These are phyloP conservation scores for Erethizon dorsatum DNA, from an alignment of 2,797 vertebrate genomes.

Conservation along the genomic window DNA sequence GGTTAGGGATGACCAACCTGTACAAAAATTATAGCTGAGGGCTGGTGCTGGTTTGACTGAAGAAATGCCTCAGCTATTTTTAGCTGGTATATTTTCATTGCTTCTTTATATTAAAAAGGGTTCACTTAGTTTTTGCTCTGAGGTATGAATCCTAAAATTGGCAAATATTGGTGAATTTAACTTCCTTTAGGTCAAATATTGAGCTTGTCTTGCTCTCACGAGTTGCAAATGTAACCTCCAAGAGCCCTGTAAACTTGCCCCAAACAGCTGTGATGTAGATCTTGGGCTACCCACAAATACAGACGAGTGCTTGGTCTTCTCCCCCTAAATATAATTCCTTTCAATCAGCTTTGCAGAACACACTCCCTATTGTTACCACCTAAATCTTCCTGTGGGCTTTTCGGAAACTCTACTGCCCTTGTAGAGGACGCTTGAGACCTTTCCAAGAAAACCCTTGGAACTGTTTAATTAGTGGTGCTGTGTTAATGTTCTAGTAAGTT, in stretches of 20 bases:
- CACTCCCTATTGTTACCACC: not conserved
- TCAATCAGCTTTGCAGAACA: constrained; percentile 27
- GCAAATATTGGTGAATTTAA: not conserved
- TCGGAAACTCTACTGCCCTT: not conserved
- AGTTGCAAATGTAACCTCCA: not conserved
- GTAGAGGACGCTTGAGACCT: not conserved
- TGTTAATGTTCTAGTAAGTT: not conserved
- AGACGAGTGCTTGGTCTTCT: constrained; percentile 6
- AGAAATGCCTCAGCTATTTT: not conserved
- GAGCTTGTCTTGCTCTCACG: constrained; percentile 9
- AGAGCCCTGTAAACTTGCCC: not conserved
- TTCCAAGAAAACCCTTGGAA: not conserved
- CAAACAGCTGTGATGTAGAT: not conserved
- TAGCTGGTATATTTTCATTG: not conserved
- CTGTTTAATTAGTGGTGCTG: not conserved
- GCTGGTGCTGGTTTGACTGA: not conserved
- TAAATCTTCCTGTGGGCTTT: constrained; percentile 7
- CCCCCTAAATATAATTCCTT: not conserved
- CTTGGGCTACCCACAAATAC: not conserved
- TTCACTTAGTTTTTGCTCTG: not conserved
- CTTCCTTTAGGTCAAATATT: constrained; percentile 29
- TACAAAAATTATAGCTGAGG: not conserved
- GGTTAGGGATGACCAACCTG: not conserved
- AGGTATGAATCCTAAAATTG: not conserved
- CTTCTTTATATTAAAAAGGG: not conserved